Evolutionary conservation across 1,140 invertebrate species (phyloP), one percentile per base, ranked within the genome.

Genomic region (Eupeodes corollae): DNA sequence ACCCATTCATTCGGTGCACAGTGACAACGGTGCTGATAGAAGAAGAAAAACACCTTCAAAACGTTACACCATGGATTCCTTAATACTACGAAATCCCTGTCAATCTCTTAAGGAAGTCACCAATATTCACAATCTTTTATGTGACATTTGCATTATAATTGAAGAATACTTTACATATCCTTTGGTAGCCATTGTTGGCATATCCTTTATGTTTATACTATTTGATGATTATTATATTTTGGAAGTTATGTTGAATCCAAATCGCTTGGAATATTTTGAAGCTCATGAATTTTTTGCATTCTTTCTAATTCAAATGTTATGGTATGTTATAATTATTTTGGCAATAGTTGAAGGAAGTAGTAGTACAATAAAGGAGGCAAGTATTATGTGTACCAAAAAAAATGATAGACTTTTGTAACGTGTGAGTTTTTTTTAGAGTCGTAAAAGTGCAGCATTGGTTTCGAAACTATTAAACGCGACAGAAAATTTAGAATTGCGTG

Each of bases 161-260:
- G 64, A 67, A 40, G 63, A 67, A 19, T 67, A 67, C 11, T 67
- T 67, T 9, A 63, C 60, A 0, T 67, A 67, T 53, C 63, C 64
- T 0, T 33, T 67, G 46, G 42, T 67, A 5, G 58, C 58, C 2
- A 67, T 67, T 19, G 62, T 64, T 2, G 58, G 59, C 26, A 64
- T 67, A 30, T 64, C 63, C 0, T 67, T 67, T 44, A 34, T 67
- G 0, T 67, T 67, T 13, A 67, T 67, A 37, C 50, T 67, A 6
- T 67, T 67, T 11, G 64, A 67, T 46, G 58, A 62, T 34, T 67
- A 64, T 46, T 67, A 67, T 39, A 57, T 67, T 32, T 47, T 67
- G 21, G 64, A 64, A 14, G 63, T 57, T 0, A 38, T 61, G 15
- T 13, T 67, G 8, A 61, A 57, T 48, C 60, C 60, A 3, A 64